Evolutionary conservation across 1,140 invertebrate genomes (phyloP).

Genomic region (Druon quercuslanigerum): DNA sequence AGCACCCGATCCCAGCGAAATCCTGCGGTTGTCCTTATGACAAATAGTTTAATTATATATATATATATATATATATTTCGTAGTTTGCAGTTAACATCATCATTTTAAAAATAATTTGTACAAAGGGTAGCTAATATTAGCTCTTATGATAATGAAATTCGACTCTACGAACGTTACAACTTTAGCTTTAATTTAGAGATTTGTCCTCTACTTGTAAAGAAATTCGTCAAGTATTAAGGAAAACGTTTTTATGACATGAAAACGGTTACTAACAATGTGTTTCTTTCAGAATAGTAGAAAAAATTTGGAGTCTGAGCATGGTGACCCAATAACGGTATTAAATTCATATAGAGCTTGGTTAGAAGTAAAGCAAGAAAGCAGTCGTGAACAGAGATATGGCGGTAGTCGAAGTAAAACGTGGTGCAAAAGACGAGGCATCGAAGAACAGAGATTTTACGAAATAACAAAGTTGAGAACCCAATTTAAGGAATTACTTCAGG

Average conservation of each 20-base stretch:
- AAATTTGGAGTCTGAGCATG: conserved; percentile 92
- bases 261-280: background rate
- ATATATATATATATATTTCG: too few species aligned
- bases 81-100: too few species aligned
- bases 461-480: conserved; percentile 94
- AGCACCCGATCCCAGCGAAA: too few species aligned
- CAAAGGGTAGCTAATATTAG: too few species aligned
- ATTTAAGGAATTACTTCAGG: conserved; percentile 89
- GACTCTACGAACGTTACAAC: background rate
- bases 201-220: too few species aligned
- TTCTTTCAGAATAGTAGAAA: conserved; percentile 82
- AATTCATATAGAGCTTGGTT: conserved; percentile 95
- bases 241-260: too few species aligned
- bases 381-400: conserved; percentile 60
- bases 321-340: conserved; percentile 95
- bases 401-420: conserved; percentile 82
- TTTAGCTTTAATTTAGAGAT: too few species aligned
- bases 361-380: conserved; percentile 80
- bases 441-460: conserved; percentile 98
- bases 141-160: too few species aligned
- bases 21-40: too few species aligned
- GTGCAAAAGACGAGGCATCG: conserved; percentile 91
- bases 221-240: too few species aligned
- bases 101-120: too few species aligned
- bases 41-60: too few species aligned